phyloP scores from a whole-genome alignment of 1,140 invertebrate species.

The Drosophila nasuta region DNA sequence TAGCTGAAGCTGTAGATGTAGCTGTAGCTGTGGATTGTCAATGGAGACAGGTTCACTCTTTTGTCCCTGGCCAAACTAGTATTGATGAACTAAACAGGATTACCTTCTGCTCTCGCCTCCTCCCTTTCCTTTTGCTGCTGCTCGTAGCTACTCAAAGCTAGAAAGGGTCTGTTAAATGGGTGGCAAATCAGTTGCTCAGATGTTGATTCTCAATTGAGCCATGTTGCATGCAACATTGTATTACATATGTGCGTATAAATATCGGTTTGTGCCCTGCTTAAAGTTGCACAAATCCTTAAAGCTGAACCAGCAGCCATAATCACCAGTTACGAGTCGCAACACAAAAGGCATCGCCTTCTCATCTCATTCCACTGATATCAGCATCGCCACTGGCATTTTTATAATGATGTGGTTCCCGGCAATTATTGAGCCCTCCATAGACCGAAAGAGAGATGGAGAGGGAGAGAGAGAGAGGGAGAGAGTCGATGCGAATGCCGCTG shows the following conservation, averaged over 20 bases:
- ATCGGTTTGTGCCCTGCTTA: constrained; percentile 14
- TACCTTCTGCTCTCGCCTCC: constrained; percentile 30
- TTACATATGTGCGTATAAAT: constrained; percentile 9
- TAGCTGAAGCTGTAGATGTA: constrained; percentile 10
- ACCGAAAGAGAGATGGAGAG: not conserved
- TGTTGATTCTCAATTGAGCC: not conserved
- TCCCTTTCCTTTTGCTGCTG: not conserved
- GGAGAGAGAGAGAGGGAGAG: too few relatives aligned
- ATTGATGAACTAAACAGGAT: constrained; percentile 81
- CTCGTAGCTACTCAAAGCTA: constrained; percentile 46
- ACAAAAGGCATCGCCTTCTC: constrained; percentile 21
- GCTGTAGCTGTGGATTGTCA: constrained; percentile 12
- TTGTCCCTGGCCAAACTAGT: constrained; percentile 72
- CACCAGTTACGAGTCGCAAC: constrained; percentile 26
- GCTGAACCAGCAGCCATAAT: constrained; percentile 34
- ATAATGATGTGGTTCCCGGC: constrained; percentile 50
- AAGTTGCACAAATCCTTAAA: constrained; percentile 56
- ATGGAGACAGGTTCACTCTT: constrained; percentile 62
- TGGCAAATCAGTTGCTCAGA: constrained; percentile 53
- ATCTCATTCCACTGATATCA: not conserved
- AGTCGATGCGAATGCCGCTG: not conserved
- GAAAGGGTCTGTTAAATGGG: constrained; percentile 52
- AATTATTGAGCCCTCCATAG: constrained; percentile 42
- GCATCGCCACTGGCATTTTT: constrained; percentile 37
- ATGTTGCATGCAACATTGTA: constrained; percentile 25